Conservation (phyloP, 2,888 invertebrate genomes). For the Sicus ferrugineus region DNA sequence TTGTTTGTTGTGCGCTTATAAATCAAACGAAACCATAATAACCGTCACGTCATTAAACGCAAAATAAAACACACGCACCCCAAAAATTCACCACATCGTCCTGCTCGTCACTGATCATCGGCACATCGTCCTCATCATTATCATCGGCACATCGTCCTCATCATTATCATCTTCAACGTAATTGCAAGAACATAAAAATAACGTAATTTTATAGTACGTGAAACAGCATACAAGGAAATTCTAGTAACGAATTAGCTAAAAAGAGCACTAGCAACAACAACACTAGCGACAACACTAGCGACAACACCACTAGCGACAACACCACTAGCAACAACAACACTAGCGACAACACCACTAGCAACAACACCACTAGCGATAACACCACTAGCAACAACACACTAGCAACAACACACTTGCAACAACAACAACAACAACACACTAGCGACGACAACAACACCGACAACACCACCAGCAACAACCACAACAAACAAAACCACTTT, state of each 20-base stretch:
- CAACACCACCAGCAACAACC: neutral
- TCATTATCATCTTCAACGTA: neutral
- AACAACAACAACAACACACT: neutral
- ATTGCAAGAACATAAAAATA: conserved; percentile 12
- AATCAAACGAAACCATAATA: no score
- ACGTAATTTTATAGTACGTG: conserved; percentile 4
- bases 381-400: no score
- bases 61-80: neutral
- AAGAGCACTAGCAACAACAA: neutral
- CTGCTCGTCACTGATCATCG: neutral
- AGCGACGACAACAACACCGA: conserved; percentile 1
- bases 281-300: no score
- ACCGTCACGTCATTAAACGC: no score
- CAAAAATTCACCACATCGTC: neutral
- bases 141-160: neutral
- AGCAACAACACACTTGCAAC: neutral
- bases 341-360: no score
- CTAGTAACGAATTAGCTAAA: no score
- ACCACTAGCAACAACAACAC: no score
- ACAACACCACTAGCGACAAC: no score
- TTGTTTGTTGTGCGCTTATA: no score
- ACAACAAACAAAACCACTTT: conserved; percentile 5
- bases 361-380: no score
- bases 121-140: neutral
- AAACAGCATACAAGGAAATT: conserved; percentile 1